Evolutionary conservation across 1,140 invertebrate genomes (phyloP), one percentile per base, ranked within the genome.

Genomic region (Mercenaria mercenaria): DNA sequence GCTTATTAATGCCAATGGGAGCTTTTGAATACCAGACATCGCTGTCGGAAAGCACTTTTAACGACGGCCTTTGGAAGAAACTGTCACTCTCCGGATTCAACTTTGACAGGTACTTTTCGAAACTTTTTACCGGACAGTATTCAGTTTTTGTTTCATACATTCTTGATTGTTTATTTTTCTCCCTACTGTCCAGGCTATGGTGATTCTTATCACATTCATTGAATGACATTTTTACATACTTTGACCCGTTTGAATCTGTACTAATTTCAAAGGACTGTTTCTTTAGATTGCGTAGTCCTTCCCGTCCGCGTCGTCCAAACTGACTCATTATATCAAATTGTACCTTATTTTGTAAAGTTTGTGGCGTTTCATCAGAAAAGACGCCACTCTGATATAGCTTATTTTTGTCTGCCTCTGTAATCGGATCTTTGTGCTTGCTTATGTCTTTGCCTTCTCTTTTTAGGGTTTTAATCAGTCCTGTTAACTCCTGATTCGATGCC

Each of bases 301-400:
- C 64, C 26, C 69, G 32, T 11, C 50, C 39, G 20, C 39, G 37
- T 0, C 50, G 32, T 15, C 47, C 56, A 77, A 87, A 76, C 32
- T 77, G 72, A 39, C 18, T 37, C 11, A 87, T 43, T 15, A 87
- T 77, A 0, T 64, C 72, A 32, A 32, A 37, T 15, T 37, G 20
- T 1, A 87, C 43, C 29, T 87, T 87, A 43, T 76, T 77, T 29
- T 77, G 69, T 39, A 76, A 47, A 8, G 72, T 59, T 10, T 37
- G 23, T 39, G 67, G 34, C 1, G 3, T 61, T 29, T 76, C n/a
- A 29, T 20, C n/a, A 39, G 56, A 64, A 72, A 90, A 69, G 10
- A 90, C 47, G 4, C 59, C 43, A 56, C 11, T 56, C 0, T 37
- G 6, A 59, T 81, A 76, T 23, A 59, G 8, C 15, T 41, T 26